A percentile compares a stretch with the other conserved stretches of the same genome.
Evolutionary conservation across 2,113 vertebrate genomes (phyloP).

Genomic region (Lipophrys pholis): DNA sequence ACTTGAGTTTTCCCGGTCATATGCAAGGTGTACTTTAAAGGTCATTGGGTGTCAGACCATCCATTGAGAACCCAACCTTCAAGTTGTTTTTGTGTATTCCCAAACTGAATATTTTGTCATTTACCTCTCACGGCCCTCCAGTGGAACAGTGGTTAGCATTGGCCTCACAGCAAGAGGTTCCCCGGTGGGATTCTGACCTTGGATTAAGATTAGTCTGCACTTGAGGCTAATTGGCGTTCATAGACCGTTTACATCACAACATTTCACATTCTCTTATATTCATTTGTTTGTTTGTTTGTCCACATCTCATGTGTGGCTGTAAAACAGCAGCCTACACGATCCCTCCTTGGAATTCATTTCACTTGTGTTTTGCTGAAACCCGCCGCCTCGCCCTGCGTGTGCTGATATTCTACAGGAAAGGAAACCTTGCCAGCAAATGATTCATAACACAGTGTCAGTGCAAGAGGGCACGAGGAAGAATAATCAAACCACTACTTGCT

Average conservation of each 20-base stretch:
- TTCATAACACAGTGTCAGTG: constrained; percentile 6
- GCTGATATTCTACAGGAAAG: background rate
- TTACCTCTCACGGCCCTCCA: too few relatives aligned
- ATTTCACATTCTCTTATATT: background rate
- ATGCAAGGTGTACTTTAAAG: too few relatives aligned
- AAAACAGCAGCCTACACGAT: constrained; percentile 1
- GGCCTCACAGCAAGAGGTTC: too few relatives aligned
- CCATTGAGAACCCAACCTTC: too few relatives aligned
- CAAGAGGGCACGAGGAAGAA: background rate
- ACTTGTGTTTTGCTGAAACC: background rate
- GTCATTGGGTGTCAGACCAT: too few relatives aligned
- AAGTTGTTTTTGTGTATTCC: too few relatives aligned
- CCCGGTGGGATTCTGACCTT: too few relatives aligned
- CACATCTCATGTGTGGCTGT: background rate
- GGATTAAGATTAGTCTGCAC: too few relatives aligned
- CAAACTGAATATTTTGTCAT: too few relatives aligned
- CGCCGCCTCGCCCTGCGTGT: constrained; percentile 9
- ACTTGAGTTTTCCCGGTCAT: too few relatives aligned
- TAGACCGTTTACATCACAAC: background rate
- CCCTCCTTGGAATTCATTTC: background rate
- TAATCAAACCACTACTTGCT: constrained; percentile 14
- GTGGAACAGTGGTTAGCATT: too few relatives aligned
- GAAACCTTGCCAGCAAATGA: constrained; percentile 20
- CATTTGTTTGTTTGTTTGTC: constrained; percentile 12
- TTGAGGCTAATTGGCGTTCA: too few relatives aligned